Percentiles rank a stretch among this genome's conserved stretches.
Conservation (phyloP, 1,140 invertebrate genomes). For the Drosophila varians region DNA sequence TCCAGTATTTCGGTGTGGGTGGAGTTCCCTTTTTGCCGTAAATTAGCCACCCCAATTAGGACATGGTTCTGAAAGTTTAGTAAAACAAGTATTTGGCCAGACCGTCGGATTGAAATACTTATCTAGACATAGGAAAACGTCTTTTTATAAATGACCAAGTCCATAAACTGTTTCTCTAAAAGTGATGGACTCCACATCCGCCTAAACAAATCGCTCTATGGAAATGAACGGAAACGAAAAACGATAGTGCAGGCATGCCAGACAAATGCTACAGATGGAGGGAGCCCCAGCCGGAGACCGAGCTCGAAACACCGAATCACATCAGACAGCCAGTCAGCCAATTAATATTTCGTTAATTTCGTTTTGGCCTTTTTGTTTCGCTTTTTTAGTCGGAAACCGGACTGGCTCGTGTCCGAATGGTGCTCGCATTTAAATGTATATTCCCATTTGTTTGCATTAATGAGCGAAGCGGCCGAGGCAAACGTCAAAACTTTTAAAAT, state of each 20-base stretch:
- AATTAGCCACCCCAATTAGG: not conserved
- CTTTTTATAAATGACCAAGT: not conserved
- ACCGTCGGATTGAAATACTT: too few species aligned
- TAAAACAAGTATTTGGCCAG: too few species aligned
- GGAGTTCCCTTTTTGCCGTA: conserved; percentile 5
- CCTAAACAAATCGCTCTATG: conserved; percentile 41
- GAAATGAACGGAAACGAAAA: conserved; percentile 72
- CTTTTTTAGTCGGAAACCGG: conserved; percentile 3
- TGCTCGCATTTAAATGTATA: conserved; percentile 28
- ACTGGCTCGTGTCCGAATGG: conserved; percentile 58
- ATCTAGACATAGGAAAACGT: too few species aligned
- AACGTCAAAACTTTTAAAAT: conserved; percentile 81
- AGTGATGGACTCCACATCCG: not conserved
- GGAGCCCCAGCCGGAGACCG: not conserved
- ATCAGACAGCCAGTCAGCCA: conserved; percentile 67
- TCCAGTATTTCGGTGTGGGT: conserved; percentile 35
- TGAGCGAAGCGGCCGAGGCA: conserved; percentile 51
- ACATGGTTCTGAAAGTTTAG: not conserved
- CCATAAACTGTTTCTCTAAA: not conserved
- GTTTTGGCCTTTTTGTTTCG: conserved; percentile 23
- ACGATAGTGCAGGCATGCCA: conserved; percentile 37
- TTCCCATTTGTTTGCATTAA: conserved; percentile 71
- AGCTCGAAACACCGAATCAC: conserved; percentile 28
- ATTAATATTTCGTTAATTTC: conserved; percentile 71
- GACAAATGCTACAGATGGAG: conserved; percentile 16